Evolutionary conservation across 2,797 vertebrate genomes (phyloP).

Genomic region (Manis javanica): DNA sequence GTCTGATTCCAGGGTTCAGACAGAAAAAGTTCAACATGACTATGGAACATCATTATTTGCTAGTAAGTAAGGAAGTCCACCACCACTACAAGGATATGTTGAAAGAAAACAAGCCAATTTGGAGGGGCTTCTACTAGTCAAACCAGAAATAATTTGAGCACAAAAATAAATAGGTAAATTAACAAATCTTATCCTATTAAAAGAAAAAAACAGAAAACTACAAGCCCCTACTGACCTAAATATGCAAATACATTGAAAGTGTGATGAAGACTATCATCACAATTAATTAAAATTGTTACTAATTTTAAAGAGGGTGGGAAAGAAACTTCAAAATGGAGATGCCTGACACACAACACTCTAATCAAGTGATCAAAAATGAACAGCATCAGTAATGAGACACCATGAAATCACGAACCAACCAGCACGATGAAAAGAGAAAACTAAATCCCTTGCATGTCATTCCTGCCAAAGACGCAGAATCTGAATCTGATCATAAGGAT

Average conservation of each 20-base stretch:
- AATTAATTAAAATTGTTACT: background rate
- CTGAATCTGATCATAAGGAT: background rate
- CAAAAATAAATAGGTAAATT: background rate
- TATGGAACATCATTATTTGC: background rate
- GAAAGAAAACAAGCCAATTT: background rate
- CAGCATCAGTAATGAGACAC: background rate
- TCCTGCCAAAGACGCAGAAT: background rate
- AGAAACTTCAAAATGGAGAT: background rate
- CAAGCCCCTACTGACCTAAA: background rate
- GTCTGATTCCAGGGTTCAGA: background rate
- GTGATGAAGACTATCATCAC: background rate
- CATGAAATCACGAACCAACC: background rate
- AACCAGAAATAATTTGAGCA: background rate
- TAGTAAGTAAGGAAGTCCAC: background rate
- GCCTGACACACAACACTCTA: background rate
- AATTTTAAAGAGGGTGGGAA: background rate
- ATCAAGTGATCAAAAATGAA: background rate
- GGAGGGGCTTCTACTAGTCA: background rate
- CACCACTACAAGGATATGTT: background rate
- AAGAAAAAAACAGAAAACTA: background rate
- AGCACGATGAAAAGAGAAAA: background rate
- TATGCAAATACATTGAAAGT: background rate
- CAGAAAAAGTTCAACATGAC: background rate
- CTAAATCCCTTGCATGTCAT: background rate
- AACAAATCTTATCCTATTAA: background rate